Base-by-base conservation (phyloP, 2,888 invertebrate species). In the Julus scandinavius region DNA sequence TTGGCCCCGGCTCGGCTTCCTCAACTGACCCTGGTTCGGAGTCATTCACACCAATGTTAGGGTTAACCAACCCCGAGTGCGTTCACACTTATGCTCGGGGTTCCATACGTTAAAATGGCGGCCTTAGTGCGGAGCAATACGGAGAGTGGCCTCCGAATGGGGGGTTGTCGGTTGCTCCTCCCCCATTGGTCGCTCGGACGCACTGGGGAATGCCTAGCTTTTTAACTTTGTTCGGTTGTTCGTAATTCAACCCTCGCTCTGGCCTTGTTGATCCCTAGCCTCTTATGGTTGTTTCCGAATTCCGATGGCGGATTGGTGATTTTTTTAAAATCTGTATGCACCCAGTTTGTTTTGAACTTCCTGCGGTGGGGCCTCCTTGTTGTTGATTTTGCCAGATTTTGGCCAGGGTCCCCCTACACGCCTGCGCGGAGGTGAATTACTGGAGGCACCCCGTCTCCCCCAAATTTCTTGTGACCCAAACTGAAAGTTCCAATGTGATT, bases 21-120 rank as follows among this genome's bases (percentile, higher is more conserved):
- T 17, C 85, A 85, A 49, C 50, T 85, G 85, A 85, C 85, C 85
- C 85, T 85, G 85, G 85, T 50, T 85, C 85, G 85, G 50, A 85
- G 85, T 85, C 85, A 85, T 85, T 85, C 85, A 85, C 85, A 85
- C 85, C 50, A 20, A 2, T 2, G 85, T 41, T 85, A 29, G 41
- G 15, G 45, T 85, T 40, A 85, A 72, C 63, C 85, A 45, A 85
- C 49, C 85, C 85, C 49, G 85, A 85, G 85, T 85, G 85, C 85
- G 50, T 85, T 85, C 85, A 85, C 85, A 85, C 80, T 80, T 38
- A 5, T 38, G 80, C 80, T 80, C 72, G 72, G 63, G 80, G 13
- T 80, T 80, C 80, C 80, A 13, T 15, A 38, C 13, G 80, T 38
- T 29, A 80, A 80, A 80, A 80, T 80, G 80, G 80, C 80, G 13